These are phyloP conservation scores for Thecophora atra DNA, from an alignment of 2,888 invertebrate species.

Conservation along the genomic window DNA sequence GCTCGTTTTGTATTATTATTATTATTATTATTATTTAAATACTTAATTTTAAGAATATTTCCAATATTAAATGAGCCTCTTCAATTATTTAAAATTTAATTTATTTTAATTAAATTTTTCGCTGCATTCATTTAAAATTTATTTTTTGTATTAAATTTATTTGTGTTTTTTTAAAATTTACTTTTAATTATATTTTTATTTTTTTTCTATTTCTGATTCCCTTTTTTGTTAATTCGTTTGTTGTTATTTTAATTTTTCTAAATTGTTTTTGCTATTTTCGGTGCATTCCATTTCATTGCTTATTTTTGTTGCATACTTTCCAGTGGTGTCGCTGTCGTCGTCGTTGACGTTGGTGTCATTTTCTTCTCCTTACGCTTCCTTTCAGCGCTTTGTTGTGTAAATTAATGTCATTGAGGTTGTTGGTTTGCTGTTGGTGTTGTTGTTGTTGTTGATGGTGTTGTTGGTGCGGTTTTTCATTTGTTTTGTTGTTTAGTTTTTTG, in stretches of 20 bases:
- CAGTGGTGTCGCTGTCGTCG: background rate
- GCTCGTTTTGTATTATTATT: no score
- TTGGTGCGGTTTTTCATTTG: background rate
- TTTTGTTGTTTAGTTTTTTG: background rate
- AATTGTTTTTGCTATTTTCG: background rate
- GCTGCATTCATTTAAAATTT: no score
- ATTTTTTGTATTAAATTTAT: no score
- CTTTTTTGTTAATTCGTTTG: background rate
- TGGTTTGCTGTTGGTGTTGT: background rate
- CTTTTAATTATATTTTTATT: no score
- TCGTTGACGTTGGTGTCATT: background rate
- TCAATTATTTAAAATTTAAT: no score
- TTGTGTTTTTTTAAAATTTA: no score
- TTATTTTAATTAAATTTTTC: no score
- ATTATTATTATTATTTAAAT: no score
- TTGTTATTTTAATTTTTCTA: background rate
- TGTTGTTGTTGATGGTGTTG: background rate
- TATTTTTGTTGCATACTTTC: slow-evolving; percentile 6
- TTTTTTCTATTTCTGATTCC: no score
- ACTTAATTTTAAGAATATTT: no score
- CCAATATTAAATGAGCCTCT: no score
- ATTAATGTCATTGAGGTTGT: slow-evolving; percentile 28
- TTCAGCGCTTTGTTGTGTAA: slow-evolving; percentile 12
- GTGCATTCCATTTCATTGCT: slow-evolving; percentile 2
- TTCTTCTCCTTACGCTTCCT: slow-evolving; percentile 9